These are phyloP conservation scores for Netelia virgata DNA, from an alignment of 2,888 invertebrate genomes.

Conservation along the genomic window DNA sequence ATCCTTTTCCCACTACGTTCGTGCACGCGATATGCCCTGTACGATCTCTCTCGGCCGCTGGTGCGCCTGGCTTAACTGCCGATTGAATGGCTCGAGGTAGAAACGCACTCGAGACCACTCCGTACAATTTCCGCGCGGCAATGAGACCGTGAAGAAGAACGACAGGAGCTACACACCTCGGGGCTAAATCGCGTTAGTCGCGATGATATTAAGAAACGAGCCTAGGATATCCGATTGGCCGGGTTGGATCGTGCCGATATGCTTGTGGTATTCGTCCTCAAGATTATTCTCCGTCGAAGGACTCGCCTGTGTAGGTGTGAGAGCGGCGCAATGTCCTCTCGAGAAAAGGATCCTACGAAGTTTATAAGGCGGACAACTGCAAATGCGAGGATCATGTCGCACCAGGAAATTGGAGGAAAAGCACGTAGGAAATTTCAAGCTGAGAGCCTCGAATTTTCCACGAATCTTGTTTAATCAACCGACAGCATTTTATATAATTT, in stretches of 20 bases:
- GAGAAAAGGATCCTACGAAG: conserved; percentile 46
- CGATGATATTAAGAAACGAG: conserved; percentile 67
- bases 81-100: conserved; percentile 72
- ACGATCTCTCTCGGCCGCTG: conserved; percentile 13
- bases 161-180: conserved; percentile 17
- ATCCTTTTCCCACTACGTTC: conserved; percentile 62
- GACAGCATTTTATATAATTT: too few species aligned
- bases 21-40: conserved; percentile 38
- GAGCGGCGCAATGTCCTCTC: conserved; percentile 34
- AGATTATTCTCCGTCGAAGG: background rate
- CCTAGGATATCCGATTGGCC: conserved; percentile 34
- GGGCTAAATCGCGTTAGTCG: conserved; percentile 57
- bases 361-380: conserved; percentile 31
- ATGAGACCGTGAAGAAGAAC: conserved; percentile 20
- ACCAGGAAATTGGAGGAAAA: background rate
- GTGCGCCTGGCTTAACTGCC: conserved; percentile 70
- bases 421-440: conserved; percentile 5
- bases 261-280: conserved; percentile 11
- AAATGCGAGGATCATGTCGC: conserved; percentile 50
- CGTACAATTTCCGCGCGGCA: conserved; percentile 36
- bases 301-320: background rate
- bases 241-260: background rate
- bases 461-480: too few species aligned
- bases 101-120: conserved; percentile 68
- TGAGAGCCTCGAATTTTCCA: background rate